Evolutionary conservation across 2,888 invertebrate genomes (phyloP).

Genomic region (Polyommatus iphigenia): DNA sequence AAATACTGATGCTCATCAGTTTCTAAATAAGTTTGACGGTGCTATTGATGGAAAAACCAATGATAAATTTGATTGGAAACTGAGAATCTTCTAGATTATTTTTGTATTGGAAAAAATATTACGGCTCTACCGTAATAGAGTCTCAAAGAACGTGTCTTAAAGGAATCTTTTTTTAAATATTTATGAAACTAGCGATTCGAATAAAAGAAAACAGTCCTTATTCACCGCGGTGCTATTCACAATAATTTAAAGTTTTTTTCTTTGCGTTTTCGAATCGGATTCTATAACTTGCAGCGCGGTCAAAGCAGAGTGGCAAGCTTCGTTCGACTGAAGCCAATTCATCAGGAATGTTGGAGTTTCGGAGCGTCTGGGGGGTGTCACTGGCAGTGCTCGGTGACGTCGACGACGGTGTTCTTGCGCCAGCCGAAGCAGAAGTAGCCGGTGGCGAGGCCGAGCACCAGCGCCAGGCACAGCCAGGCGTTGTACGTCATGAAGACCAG

Average conservation of each 20-base stretch:
- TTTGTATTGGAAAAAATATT: not conserved
- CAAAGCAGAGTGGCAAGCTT: too few relatives aligned
- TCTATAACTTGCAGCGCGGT: not conserved
- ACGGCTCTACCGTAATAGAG: not conserved
- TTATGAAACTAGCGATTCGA: not conserved
- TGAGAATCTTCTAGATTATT: not conserved
- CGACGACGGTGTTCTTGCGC: slow-evolving; percentile 93
- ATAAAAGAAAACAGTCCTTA: not conserved
- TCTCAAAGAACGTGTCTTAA: not conserved
- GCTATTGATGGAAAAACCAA: not conserved
- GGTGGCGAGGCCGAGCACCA: slow-evolving; percentile 92
- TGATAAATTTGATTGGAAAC: not conserved
- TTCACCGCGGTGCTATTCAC: not conserved
- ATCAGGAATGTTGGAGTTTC: not conserved
- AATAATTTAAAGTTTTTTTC: not conserved
- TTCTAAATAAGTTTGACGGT: not conserved
- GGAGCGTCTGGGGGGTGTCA: slow-evolving; percentile 57
- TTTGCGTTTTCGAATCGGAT: not conserved
- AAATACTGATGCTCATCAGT: not conserved
- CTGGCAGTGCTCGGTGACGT: slow-evolving; percentile 96
- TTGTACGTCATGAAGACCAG: slow-evolving; percentile 99
- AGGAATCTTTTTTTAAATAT: not conserved
- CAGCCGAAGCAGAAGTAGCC: slow-evolving; percentile 98
- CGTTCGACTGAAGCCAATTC: too few relatives aligned
- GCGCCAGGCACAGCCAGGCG: slow-evolving; percentile 93